A percentile compares a stretch with the other conserved stretches of the same genome.
These are phyloP conservation scores for Australoheros facetus DNA, from an alignment of 2,797 vertebrate species.

Conservation along the genomic window DNA sequence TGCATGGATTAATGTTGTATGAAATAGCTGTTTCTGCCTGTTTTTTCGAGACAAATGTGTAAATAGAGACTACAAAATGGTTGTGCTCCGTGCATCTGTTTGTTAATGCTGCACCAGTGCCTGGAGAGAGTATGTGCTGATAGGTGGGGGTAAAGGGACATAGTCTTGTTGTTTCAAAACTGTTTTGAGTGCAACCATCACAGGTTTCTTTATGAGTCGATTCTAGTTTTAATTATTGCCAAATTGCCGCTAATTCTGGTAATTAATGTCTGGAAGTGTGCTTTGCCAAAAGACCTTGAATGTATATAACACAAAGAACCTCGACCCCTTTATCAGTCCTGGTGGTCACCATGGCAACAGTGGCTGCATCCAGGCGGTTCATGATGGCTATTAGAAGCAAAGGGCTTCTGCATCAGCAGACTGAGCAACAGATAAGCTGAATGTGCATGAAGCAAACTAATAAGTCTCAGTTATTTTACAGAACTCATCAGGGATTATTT, in stretches of 20 bases:
- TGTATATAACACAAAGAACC: constrained; percentile 55
- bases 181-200: neutral
- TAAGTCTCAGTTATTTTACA: constrained; percentile 1
- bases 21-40: neutral
- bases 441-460: neutral
- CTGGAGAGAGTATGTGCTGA: neutral
- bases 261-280: constrained; percentile 28
- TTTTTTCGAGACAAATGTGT: neutral
- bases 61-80: neutral
- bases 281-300: constrained; percentile 40
- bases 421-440: constrained; percentile 19
- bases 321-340: constrained; percentile 46
- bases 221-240: constrained; percentile 18
- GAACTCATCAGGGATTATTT: neutral
- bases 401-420: constrained; percentile 34
- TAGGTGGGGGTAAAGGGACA: neutral
- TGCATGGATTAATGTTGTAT: neutral
- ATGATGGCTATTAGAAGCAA: constrained; percentile 43
- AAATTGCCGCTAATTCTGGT: neutral
- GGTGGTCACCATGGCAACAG: constrained; percentile 78
- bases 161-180: neutral
- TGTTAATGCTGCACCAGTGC: neutral
- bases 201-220: constrained; percentile 15
- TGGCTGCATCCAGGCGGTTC: constrained; percentile 60
- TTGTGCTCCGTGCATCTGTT: neutral